A percentile compares a stretch with the other conserved stretches of the same genome.
Evolutionary conservation across 2,888 invertebrate genomes (phyloP).

Genomic region (Tetragonula carbonaria): DNA sequence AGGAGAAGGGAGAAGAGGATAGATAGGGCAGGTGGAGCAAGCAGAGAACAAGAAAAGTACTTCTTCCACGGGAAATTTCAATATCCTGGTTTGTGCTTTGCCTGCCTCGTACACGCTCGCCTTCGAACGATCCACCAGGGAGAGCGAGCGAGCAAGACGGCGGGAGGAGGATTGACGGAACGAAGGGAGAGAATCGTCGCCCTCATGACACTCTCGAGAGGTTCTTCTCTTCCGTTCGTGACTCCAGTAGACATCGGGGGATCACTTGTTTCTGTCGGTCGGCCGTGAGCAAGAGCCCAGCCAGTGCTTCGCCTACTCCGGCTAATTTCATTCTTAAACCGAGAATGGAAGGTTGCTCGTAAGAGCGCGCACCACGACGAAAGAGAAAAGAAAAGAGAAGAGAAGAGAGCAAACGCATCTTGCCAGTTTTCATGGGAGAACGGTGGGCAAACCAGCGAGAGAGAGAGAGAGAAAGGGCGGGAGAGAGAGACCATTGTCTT

Average conservation of each 20-base stretch:
- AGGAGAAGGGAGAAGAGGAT: background rate
- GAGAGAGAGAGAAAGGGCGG: too few species aligned
- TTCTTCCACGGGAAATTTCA: conserved; percentile 78
- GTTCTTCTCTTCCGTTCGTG: conserved; percentile 73
- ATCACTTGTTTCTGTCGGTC: conserved; percentile 71
- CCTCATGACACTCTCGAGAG: conserved; percentile 71
- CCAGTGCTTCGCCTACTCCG: conserved; percentile 53
- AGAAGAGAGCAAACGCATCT: background rate
- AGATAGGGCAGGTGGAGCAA: conserved; percentile 42
- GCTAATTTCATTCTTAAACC: conserved; percentile 80
- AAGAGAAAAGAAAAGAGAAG: conserved; percentile 31
- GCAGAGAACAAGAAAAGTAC: conserved; percentile 72
- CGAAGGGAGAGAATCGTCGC: conserved; percentile 41
- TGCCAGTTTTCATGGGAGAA: background rate
- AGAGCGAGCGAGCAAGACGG: background rate
- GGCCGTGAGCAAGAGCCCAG: background rate
- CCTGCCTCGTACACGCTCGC: conserved; percentile 44
- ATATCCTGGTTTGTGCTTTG: conserved; percentile 76
- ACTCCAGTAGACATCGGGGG: conserved; percentile 81
- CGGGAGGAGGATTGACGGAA: background rate
- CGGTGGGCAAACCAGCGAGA: background rate
- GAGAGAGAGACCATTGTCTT: conserved; percentile 18
- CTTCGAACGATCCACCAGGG: conserved; percentile 38
- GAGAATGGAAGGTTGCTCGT: conserved; percentile 50
- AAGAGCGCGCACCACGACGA: conserved; percentile 55